Base-by-base conservation (phyloP, 1,140 invertebrate genomes). In the Meteorus sp. region DNA sequence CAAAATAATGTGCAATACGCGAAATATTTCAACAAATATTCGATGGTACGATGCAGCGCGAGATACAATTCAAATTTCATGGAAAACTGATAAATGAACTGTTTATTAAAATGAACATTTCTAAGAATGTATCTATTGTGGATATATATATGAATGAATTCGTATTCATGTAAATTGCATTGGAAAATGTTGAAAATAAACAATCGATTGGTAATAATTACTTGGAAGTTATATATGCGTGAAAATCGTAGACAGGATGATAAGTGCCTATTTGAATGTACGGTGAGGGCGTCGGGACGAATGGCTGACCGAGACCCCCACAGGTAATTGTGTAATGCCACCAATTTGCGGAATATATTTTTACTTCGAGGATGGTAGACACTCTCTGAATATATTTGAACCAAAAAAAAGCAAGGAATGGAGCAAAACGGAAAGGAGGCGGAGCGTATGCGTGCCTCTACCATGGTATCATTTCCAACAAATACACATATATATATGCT, bases 241-340 rank as follows among this genome's bases (percentile, higher is more conserved):
- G 15, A n/a, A 39, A 7, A 15, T 39, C 8, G 15, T n/a, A 15
- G 35, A 39, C 3, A 4, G 13, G 35, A 7, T n/a, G 35, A 39
- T 8, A 11, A 39, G 35, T 39, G 11, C 13, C 35, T 39, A 3
- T 39, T 39, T 39, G 15, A n/a, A n/a, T n/a, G n/a, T n/a, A n/a
- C n/a, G n/a, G n/a, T n/a, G n/a, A n/a, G n/a, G n/a, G n/a, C n/a
- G n/a, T n/a, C n/a, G n/a, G n/a, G n/a, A n/a, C n/a, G n/a, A n/a
- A n/a, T n/a, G n/a, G n/a, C n/a, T n/a, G n/a, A n/a, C n/a, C n/a
- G n/a, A n/a, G n/a, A n/a, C n/a, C n/a, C n/a, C 50, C 50, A 17
- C 45, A 41, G 60, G 61, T 72, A 74, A 72, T 74, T 72, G 68
- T 63, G 62, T 73, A 71, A 72, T 71, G 53, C 66, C 63, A 41